Conservation (phyloP, 2,888 invertebrate genomes). For the Sympetrum striolatum region DNA sequence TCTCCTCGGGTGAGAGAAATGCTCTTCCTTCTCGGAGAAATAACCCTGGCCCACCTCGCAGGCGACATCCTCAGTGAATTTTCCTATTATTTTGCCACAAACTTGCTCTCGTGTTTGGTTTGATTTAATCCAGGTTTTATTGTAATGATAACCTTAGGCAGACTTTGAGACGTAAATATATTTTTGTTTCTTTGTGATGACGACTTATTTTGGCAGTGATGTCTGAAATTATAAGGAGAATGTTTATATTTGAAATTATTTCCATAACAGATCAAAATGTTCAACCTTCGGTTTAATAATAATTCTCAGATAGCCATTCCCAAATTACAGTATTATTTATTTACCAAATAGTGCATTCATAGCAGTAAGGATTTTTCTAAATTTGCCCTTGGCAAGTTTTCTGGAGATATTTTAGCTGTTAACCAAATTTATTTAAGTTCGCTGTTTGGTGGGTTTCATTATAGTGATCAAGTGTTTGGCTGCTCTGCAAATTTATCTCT, state of each 20-base stretch:
- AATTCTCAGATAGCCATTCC: constrained; percentile 3
- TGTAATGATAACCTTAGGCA: neutral
- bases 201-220: neutral
- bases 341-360: neutral
- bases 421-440: neutral
- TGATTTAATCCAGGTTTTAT: neutral
- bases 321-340: constrained; percentile 9
- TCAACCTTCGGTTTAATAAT: no score
- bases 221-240: no score
- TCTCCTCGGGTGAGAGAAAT: constrained; percentile 50
- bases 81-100: neutral
- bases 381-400: no score
- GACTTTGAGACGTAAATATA: neutral
- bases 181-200: neutral
- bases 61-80: constrained; percentile 36
- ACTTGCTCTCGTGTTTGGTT: neutral
- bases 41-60: constrained; percentile 39
- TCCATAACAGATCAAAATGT: no score
- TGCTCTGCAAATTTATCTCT: neutral
- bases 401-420: neutral
- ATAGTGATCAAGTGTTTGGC: neutral
- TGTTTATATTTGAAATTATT: no score
- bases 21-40: constrained; percentile 35
- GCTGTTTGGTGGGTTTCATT: neutral
- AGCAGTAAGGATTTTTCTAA: no score